These are phyloP conservation scores for Tachystola acroxantha DNA, from an alignment of 2,888 invertebrate genomes.

Conservation along the genomic window DNA sequence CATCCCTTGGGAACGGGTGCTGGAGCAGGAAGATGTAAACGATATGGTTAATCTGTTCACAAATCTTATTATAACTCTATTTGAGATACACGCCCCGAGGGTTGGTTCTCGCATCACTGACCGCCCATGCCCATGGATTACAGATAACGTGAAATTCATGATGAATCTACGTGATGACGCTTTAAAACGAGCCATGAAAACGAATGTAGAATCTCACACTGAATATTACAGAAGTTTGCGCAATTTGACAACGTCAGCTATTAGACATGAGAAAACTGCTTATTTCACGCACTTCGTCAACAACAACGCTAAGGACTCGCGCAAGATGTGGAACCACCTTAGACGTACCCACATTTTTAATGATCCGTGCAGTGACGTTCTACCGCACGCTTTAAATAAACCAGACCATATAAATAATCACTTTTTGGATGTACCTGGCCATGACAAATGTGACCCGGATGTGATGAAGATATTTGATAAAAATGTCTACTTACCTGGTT, in stretches of 20 bases:
- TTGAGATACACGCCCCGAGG: neutral
- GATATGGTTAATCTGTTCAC: neutral
- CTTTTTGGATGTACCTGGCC: neutral
- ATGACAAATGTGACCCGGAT: neutral
- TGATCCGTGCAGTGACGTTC: neutral
- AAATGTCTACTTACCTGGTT: no score
- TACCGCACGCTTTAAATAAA: no score
- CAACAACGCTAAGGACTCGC: neutral
- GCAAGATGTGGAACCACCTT: neutral
- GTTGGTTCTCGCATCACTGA: neutral
- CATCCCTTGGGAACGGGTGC: neutral
- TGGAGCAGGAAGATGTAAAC: no score
- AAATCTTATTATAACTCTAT: neutral
- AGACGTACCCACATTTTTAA: no score
- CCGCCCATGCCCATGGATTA: neutral
- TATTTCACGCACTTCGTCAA: neutral
- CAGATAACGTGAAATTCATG: neutral
- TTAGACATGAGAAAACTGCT: neutral
- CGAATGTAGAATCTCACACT: neutral
- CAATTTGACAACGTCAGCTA: neutral
- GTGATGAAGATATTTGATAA: neutral
- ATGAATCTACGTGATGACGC: neutral
- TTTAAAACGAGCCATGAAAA: neutral
- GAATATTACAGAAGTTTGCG: neutral
- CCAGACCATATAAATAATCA: no score